Conservation (phyloP, 2,113 vertebrate genomes). For the Saguinus midas region DNA sequence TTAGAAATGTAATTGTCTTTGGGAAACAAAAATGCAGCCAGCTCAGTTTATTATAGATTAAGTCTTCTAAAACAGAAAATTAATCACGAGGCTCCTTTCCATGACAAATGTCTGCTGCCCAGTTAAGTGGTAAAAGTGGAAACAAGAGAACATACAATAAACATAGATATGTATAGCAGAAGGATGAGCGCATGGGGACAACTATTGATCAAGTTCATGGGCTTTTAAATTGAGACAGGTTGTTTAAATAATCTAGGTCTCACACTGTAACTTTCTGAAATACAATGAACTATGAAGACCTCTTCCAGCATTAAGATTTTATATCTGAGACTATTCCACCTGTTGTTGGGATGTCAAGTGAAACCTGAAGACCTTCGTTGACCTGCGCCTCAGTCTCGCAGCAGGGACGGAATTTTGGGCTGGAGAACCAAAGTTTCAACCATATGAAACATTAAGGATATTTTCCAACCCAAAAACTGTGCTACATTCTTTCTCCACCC, state of each 20-base stretch:
- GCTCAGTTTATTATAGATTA: not conserved
- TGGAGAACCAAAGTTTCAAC: not conserved
- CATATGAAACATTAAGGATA: not conserved
- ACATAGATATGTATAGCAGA: not conserved
- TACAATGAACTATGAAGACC: not conserved
- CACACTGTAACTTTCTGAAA: not conserved
- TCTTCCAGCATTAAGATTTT: not conserved
- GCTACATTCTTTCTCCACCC: not conserved
- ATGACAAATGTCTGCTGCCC: not conserved
- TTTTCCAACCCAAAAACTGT: not conserved
- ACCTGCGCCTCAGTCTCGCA: not conserved
- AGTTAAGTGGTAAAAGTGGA: not conserved
- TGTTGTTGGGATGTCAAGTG: not conserved
- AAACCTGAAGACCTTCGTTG: conserved; percentile 1
- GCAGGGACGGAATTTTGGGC: not conserved
- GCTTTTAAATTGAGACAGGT: not conserved
- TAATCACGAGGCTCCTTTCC: not conserved
- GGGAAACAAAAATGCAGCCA: not conserved
- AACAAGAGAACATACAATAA: not conserved
- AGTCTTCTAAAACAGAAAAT: not conserved
- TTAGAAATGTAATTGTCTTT: not conserved
- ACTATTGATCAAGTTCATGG: not conserved
- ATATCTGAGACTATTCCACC: not conserved
- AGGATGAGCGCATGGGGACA: accelerated
- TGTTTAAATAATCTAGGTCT: not conserved